phyloP scores from a whole-genome alignment of 2,888 invertebrate species.

The Chaitophorus viminalis region DNA sequence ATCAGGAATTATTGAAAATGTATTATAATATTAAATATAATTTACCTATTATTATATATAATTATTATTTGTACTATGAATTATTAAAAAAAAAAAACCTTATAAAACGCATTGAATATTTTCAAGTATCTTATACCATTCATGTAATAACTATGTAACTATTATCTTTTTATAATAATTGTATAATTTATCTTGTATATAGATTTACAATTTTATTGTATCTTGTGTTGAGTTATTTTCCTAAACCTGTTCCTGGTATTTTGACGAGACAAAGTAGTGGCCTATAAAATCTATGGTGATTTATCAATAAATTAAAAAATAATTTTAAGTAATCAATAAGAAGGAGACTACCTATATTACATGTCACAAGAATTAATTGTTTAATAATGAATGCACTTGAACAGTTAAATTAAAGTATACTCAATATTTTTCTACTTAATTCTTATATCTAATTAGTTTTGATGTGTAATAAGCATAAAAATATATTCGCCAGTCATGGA shows the following conservation, averaged over 20 bases:
- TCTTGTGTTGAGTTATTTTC: not conserved
- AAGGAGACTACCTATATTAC: no score
- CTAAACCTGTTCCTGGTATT: not conserved
- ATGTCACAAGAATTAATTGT: no score
- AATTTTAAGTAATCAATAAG: no score
- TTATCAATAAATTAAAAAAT: no score
- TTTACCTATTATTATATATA: not conserved
- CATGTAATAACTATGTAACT: not conserved
- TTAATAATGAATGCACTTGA: no score
- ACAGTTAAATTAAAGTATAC: no score
- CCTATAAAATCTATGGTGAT: no score
- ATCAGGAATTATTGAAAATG: not conserved
- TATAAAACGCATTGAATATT: not conserved
- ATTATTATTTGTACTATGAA: not conserved
- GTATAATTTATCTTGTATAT: not conserved
- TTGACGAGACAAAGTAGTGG: no score
- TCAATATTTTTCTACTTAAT: no score
- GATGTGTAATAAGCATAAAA: no score
- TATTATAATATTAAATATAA: not conserved
- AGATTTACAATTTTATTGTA: not conserved
- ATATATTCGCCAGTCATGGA: no score
- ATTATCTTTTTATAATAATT: not conserved
- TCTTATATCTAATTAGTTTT: no score
- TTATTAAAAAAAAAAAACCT: not conserved
- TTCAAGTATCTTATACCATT: not conserved